Base-by-base conservation (phyloP, 1,140 invertebrate genomes). In the Asbolus verrucosus region DNA sequence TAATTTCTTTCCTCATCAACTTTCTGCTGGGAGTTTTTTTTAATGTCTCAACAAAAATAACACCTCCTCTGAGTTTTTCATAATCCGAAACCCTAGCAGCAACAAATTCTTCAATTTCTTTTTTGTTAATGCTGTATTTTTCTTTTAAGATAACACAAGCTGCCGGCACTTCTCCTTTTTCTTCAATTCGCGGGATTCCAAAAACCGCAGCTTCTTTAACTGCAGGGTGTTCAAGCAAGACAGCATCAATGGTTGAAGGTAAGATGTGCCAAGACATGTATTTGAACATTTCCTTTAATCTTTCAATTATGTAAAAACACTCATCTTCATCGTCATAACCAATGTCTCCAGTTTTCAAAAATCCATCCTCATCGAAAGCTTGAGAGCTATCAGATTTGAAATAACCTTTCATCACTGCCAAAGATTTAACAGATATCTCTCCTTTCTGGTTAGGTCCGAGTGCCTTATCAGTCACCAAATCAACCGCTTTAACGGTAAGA, bases 281-380 rank as follows among this genome's bases (percentile, higher is more conserved):
- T 84, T 94, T 94, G 63, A 94, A 94, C 5, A 94, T 84, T 75
- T 94, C 92, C 72, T 94, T 94, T 1, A 92, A 71, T 65, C 92
- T 81, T 73, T 94, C 92, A 1, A 88, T 86, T 63, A 94, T 86
- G 66, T 83, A 91, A 38, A 93, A 83, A 46, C 82, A 82, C 1
- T 83, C 84, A 0, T 87, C 82, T 1, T 90, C 79, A 73, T 92
- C 88, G 46, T 84, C 87, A 30, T 87, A 87, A 2, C 85, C 91
- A 14, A 93, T 79, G 74, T 94, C 92, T 6, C 92, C 92, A 16
- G 90, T 91, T 72, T 87, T 86, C 14, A 93, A 81, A 89, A 90
- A 95, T 0, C 89, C 90, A 36, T 91, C 87, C 0, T 79, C 69
- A 8, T 86, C 84, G 0, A 91, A 83, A 0, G 81, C 87, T 62